Evolutionary conservation across 1,140 invertebrate genomes (phyloP), one percentile per base, ranked within the genome.

Genomic region (Sminthurides bifidus): DNA sequence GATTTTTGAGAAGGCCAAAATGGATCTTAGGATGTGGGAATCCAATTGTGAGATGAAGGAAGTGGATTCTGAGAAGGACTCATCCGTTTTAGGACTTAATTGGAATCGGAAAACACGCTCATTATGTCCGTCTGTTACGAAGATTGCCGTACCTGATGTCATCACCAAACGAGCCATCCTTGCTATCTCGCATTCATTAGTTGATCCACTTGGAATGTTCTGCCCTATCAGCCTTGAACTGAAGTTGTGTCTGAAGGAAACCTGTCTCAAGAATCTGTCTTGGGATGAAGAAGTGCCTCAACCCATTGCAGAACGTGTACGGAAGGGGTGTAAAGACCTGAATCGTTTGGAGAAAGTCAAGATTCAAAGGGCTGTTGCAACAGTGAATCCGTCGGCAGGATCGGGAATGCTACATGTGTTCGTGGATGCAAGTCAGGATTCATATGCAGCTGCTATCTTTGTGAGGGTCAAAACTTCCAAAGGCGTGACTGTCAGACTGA

Each of bases 161-260:
- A 29, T 54, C 0, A 61, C 58, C 0, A 61, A 63, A 35, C 14
- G 55, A 46, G 17, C 51, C 1, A 51, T 64, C 8, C 19, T 63
- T 53, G 59, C 56, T 0, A 6, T 53, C 24, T 43, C 63, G 35
- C 43, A 55, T 5, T 10, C 27, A 19, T 10, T 55, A 3, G 46
- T 59, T 48, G 59, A 65, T 40, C 61, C 56, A 0, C 33, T 65
- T 1, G 61, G 61, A 23, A 51, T 55, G 6, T 19, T 60, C 3
- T 45, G 49, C n/a, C 65, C 65, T 5, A 33, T 38, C 0, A 33
- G 38, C 12, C 14, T 66, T 8, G 14, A 15, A 3, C 24, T 54
- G 1, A 66, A 65, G 48, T 29, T 58, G 1, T 26, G 62, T 1
- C 17, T 66, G 1, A 56, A 59, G 31, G 35, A 64, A 12, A 15